A percentile compares a stretch with the other conserved stretches of the same genome.
Evolutionary conservation across 2,797 vertebrate genomes (phyloP).

Genomic region (Danio albolineatus): DNA sequence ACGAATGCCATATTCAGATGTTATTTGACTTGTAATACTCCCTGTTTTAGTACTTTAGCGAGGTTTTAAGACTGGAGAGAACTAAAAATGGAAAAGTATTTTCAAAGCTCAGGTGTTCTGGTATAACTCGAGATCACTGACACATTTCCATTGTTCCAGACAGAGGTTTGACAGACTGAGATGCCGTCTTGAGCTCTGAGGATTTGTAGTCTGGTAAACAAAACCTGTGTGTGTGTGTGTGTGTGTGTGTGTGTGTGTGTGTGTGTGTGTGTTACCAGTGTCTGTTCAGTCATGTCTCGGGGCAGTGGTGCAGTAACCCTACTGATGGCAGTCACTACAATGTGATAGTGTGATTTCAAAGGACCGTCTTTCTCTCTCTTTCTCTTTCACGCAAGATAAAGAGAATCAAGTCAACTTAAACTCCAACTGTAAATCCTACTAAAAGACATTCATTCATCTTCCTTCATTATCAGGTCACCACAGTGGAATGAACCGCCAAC

Average conservation of each 20-base stretch:
- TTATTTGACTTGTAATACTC: not conserved
- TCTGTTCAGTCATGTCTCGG: slow-evolving; percentile 58
- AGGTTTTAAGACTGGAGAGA: not conserved
- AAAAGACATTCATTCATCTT: too few species aligned
- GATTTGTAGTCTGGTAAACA: slow-evolving; percentile 42
- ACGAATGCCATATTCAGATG: not conserved
- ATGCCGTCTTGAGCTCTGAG: slow-evolving; percentile 8
- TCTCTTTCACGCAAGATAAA: too few species aligned
- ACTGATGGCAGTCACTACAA: slow-evolving; percentile 63
- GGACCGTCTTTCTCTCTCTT: not conserved
- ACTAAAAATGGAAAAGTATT: not conserved
- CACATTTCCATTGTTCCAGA: slow-evolving; percentile 42
- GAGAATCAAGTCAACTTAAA: too few species aligned
- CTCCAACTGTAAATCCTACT: too few species aligned
- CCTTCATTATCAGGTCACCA: too few species aligned
- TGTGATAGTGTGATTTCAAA: slow-evolving; percentile 61
- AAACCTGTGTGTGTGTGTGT: slow-evolving; percentile 5
- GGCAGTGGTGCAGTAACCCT: slow-evolving; percentile 53
- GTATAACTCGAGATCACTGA: slow-evolving; percentile 10
- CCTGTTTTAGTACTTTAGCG: not conserved
- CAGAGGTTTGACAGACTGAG: slow-evolving; percentile 40
- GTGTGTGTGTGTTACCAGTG: slow-evolving; percentile 36
- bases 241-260: not conserved
- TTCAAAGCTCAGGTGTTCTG: slow-evolving; percentile 23
- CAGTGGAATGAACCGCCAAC: too few species aligned